Base-by-base conservation (phyloP, 2,888 invertebrate genomes). In the Hydriomena furcata region DNA sequence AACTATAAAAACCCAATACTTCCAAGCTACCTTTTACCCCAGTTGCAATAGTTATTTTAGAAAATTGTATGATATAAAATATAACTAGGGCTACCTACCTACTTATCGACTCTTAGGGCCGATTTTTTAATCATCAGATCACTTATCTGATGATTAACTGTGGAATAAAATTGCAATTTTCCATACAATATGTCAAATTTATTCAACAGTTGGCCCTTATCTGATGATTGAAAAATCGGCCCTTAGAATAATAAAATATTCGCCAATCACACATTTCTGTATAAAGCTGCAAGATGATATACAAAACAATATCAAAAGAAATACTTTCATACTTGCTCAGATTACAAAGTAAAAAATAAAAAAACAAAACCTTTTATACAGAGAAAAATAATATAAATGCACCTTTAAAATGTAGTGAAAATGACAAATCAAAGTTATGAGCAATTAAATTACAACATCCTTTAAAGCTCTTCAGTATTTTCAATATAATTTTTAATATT, bases 401-500 rank as follows among this genome's bases (percentile, higher is more conserved):
- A 76, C 6, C 11, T 52, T 69, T 63, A 65, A 38, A 12, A 37
- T 28, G 27, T 12, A 68, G 42, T 44, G 61, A 58, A 66, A 65
- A 59, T 59, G 64, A 67, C 61, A 66, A 74, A 75, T 69, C 68
- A 73, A 80, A 73, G 60, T 65, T 64, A 77, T 86, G 86, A 86
- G 86, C 86, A 89, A 87, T 79, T 57, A 72, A 71, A 76, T 80
- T 73, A 74, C 78, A 79, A 79, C 70, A 72, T 75, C 65, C 69
- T 86, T 17, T 88, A 88, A 89, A 89, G 86, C 87, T 87, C 78
- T 81, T 77, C 66, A 66, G 73, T 79, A 79, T 55, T 75, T 79
- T 76, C 79, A 43, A 50, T 49, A 51, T 41, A 44, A 38, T 44
- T 57, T 32, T 38, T 40, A 37, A 49, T 51, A 51, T 51, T 52